Evolutionary conservation across 2,888 invertebrate genomes (phyloP).

Genomic region (Tethea ocularis): DNA sequence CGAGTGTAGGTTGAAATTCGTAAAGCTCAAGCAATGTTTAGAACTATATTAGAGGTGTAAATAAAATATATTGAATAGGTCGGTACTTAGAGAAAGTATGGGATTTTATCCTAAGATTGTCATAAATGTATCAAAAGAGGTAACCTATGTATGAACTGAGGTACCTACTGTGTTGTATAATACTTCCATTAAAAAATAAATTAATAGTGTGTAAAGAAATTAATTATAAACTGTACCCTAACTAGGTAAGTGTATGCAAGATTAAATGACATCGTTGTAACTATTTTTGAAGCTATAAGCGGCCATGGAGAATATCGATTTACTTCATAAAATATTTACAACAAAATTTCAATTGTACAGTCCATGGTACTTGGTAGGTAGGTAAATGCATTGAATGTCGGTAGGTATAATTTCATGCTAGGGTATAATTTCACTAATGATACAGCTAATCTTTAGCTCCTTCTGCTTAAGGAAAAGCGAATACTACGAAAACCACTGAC

Average conservation of each 20-base stretch:
- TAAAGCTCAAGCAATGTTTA: too few relatives aligned
- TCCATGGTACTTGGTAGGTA: neutral
- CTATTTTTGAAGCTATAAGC: neutral
- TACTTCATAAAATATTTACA: neutral
- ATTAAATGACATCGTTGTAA: neutral
- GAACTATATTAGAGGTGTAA: too few relatives aligned
- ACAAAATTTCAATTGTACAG: neutral
- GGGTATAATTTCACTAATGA: too few relatives aligned
- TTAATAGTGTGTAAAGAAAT: too few relatives aligned
- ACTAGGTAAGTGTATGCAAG: neutral
- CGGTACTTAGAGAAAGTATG: too few relatives aligned
- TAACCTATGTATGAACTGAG: neutral
- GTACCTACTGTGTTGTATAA: neutral
- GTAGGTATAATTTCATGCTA: neutral
- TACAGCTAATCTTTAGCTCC: too few relatives aligned
- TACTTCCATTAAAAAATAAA: too few relatives aligned
- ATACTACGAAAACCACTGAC: too few relatives aligned
- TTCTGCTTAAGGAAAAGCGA: too few relatives aligned
- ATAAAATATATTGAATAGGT: too few relatives aligned
- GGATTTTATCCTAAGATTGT: too few relatives aligned
- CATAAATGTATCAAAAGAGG: too few relatives aligned
- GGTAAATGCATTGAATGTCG: neutral
- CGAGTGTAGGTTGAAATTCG: neutral
- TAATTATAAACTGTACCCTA: neutral
- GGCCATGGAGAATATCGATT: neutral